These are phyloP conservation scores for Eulemur rufifrons DNA, from an alignment of 2,113 vertebrate species.

Conservation along the genomic window DNA sequence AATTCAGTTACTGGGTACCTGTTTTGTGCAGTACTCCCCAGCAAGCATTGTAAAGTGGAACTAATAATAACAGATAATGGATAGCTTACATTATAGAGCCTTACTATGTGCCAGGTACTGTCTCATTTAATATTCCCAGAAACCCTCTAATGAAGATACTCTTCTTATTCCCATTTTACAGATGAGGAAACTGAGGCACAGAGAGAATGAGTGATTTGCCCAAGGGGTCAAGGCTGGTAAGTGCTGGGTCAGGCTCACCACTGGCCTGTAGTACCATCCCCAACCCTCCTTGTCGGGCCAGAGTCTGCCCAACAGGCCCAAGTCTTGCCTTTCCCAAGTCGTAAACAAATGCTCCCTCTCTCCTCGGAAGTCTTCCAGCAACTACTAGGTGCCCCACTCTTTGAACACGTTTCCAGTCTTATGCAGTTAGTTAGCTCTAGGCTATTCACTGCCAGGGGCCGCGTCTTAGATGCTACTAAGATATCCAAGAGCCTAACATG, in stretches of 20 bases:
- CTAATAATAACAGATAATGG: neutral
- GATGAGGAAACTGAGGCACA: neutral
- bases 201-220: neutral
- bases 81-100: neutral
- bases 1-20: neutral
- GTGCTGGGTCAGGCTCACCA: neutral
- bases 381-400: neutral
- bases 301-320: neutral
- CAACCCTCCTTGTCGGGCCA: neutral
- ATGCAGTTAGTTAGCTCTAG: neutral
- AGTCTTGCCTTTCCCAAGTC: neutral
- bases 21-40: neutral
- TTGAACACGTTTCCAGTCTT: neutral
- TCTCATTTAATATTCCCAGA: neutral
- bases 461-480: neutral
- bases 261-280: neutral
- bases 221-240: neutral
- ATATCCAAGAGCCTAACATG: neutral
- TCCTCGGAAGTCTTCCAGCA: neutral
- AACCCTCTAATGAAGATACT: neutral
- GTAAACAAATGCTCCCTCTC: neutral
- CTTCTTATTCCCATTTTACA: neutral
- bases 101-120: neutral
- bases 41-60: neutral
- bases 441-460: neutral